Evolutionary conservation across 2,888 invertebrate species (phyloP), one percentile per base, ranked within the genome.

Genomic region (Orthosia incerta): DNA sequence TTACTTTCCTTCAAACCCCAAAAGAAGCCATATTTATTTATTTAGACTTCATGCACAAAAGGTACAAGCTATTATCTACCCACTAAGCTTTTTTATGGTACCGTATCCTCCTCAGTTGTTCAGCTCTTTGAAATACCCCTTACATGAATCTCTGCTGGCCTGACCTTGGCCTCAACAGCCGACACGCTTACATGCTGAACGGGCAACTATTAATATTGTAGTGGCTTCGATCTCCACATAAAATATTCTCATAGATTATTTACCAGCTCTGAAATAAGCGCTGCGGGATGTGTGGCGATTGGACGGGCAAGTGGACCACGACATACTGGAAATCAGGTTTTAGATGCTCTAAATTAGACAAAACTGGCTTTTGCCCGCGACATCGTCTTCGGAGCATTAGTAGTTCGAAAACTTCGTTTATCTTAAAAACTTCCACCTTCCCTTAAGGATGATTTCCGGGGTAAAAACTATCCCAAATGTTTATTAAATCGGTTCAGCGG

Each of bases 241-340:
- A 80, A 82, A 76, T 72, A 65, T 59, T 50, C 61, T 82, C 56
- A 20, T 76, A 39, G 39, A 62, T 77, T 77, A 80, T 80, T 77
- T 71, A 80, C 45, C 45, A 20, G 39, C 31, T 48, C 20, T 31
- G 56, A 18, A 20, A 26, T 60, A 51, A 48, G 31, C 46, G 45
- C 18, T 26, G 57, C 26, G 31, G 56, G 59, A 18, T 4, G 20
- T n/a, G 23, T 48, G 20, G 48, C n/a, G 31, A 23, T n/a, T 11
- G 56, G 18, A 26, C 39, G 18, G 15, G 13, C 12, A 18, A 26
- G 7, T n/a, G 12, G 48, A 50, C 20, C 23, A 39, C 16, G 51
- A 51, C 20, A n/a, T 18, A 50, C 18, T 18, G 23, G 0, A 4
- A 20, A 15, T 4, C 46, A 61, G n/a, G 39, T 3, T n/a, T n/a